A percentile compares a stretch with the other conserved stretches of the same genome.
Conservation (phyloP, 2,888 invertebrate species). For the Pollenia griseotomentosa region DNA sequence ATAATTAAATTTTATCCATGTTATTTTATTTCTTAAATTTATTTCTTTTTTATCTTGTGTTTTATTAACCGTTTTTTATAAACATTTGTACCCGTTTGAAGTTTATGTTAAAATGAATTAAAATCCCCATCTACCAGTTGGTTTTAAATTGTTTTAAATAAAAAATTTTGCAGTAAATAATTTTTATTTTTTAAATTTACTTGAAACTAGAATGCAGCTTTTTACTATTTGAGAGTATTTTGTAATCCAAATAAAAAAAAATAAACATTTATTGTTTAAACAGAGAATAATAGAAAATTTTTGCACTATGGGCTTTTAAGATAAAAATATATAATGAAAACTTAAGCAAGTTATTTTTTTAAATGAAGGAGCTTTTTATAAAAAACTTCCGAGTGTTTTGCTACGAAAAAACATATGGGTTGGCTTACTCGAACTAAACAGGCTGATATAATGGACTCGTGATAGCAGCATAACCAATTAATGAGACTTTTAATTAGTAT, state of each 20-base stretch:
- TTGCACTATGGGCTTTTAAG: neutral
- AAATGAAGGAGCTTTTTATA: no score
- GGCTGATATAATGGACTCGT: no score
- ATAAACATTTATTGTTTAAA: neutral
- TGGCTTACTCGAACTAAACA: no score
- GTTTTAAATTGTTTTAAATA: constrained; percentile 53
- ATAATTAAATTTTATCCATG: neutral
- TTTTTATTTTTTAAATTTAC: constrained; percentile 19
- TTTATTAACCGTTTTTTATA: constrained; percentile 3
- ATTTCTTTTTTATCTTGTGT: constrained; percentile 12
- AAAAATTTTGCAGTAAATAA: neutral
- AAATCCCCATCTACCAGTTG: neutral
- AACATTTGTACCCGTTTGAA: neutral
- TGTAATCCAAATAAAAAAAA: neutral
- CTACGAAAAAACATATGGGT: no score
- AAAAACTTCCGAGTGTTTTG: no score
- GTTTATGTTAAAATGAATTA: constrained; percentile 46
- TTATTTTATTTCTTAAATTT: neutral
- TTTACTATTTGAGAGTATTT: constrained; percentile 21
- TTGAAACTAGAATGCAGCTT: constrained; percentile 42
- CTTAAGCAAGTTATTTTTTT: no score
- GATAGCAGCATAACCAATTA: no score
- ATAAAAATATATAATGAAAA: neutral
- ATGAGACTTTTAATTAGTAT: no score
- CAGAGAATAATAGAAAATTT: neutral